Evolutionary conservation across 2,888 invertebrate genomes (phyloP).

Genomic region (Phytoseiulus persimilis): DNA sequence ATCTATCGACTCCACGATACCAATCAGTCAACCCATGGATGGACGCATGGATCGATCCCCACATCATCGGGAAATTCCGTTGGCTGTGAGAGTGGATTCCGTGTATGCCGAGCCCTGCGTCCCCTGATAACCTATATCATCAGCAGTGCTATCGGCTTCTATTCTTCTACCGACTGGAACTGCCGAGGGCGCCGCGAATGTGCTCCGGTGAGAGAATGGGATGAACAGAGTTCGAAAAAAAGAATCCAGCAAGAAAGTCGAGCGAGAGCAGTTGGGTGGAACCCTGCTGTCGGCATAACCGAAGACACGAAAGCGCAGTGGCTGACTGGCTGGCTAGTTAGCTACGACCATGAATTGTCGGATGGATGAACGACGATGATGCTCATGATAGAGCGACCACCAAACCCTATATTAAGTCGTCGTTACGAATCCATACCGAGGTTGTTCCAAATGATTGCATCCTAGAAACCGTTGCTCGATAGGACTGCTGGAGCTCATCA

Average conservation of each 20-base stretch:
- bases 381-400: not conserved
- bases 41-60: not conserved
- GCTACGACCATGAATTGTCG: not conserved
- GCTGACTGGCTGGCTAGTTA: not conserved
- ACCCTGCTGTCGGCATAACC: not conserved
- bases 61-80: not conserved
- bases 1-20: not conserved
- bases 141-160: not conserved
- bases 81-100: not conserved
- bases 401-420: conserved; percentile 5
- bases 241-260: not conserved
- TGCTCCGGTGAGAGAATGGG: not conserved
- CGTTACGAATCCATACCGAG: not conserved
- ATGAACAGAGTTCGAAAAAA: not conserved
- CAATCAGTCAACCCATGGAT: not conserved
- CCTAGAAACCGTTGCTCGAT: not conserved
- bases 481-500: not conserved
- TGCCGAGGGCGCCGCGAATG: not conserved
- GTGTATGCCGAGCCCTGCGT: not conserved
- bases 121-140: not conserved
- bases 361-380: not conserved
- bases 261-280: not conserved
- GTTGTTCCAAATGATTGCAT: not conserved
- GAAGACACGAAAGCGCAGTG: not conserved
- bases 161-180: not conserved